Evolutionary conservation across 1,140 invertebrate species (phyloP), one percentile per base, ranked within the genome.

Genomic region (Drosophila suzukii): DNA sequence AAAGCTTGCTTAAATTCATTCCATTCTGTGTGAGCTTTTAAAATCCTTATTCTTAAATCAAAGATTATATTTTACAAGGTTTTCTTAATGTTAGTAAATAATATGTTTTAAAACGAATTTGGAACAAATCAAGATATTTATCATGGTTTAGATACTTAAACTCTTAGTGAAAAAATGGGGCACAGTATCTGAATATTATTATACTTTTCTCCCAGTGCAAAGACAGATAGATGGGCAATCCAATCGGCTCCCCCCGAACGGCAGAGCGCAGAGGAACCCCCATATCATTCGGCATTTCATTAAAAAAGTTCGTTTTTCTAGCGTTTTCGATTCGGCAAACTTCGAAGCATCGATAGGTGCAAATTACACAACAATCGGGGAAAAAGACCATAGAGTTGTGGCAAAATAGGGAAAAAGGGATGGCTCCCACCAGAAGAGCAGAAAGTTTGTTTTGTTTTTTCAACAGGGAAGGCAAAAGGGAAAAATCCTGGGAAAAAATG

Each of bases 261-360:
- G n/a, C 27, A 13, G 12, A 2, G 55, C 32, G 27, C 17, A 13
- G 36, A 12, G 43, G 27, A 20, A 6, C 20, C 38, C 38, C 24
- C 41, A 39, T 55, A 46, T 62, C 57, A 74, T 63, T 73, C 41
- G 70, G 66, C 70, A 60, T 76, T 75, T 76, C 73, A 75, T 75
- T 76, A 76, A 76, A 76, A 75, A 75, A 60, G 75, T 77, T 71
- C 51, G 36, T 27, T 71, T 71, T 57, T 57, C 65, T 38, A 49
- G 20, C 51, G 63, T 41, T 58, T 56, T 67, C 55, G 49, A 55
- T 78, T 51, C 53, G 75, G 65, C 51, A 76, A 80, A 81, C 72
- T 79, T 85, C 67, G 50, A 67, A 67, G 62, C 79, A 88, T 88
- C 72, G 83, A 88, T 82, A 88, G 83, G 83, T 88, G 83, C 76